phyloP scores from a whole-genome alignment of 92 coral and sea anemone genomes.

The Scolanthus callimorphus region DNA sequence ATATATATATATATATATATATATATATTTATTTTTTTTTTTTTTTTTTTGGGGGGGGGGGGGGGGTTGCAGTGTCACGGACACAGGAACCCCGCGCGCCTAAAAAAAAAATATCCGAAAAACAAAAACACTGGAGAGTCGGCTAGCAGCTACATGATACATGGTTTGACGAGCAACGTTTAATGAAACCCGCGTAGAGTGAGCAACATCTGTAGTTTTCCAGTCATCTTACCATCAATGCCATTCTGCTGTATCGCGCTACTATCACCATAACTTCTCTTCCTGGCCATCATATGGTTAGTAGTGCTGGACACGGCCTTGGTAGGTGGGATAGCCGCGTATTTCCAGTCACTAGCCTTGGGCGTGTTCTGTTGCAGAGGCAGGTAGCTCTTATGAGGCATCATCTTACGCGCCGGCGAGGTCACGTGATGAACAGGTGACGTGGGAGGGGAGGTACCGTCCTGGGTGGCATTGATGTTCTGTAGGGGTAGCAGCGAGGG shows the following conservation, averaged over 20 bases:
- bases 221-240: conserved; percentile 71
- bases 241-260: conserved; percentile 86
- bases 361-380: conserved; percentile 72
- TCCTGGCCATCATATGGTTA: conserved; percentile 91
- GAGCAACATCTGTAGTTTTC: no score
- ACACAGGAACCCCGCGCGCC: no score
- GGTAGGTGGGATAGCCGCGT: conserved; percentile 82
- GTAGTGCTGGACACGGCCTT: conserved; percentile 65
- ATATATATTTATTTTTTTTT: no score
- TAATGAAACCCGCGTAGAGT: no score
- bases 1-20: no score
- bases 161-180: no score
- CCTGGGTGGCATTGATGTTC: conserved; percentile 30
- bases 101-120: no score
- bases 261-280: conserved; percentile 72
- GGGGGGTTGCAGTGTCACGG: no score
- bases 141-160: no score
- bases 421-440: conserved; percentile 67
- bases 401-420: conserved; percentile 94
- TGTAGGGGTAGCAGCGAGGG: conserved; percentile 74
- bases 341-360: conserved; percentile 82
- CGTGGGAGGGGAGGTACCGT: conserved; percentile 69
- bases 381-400: conserved; percentile 75
- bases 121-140: no score
- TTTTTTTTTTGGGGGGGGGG: no score